phyloP scores from a whole-genome alignment of 2,113 vertebrate species.

The Nesogale talazaci region DNA sequence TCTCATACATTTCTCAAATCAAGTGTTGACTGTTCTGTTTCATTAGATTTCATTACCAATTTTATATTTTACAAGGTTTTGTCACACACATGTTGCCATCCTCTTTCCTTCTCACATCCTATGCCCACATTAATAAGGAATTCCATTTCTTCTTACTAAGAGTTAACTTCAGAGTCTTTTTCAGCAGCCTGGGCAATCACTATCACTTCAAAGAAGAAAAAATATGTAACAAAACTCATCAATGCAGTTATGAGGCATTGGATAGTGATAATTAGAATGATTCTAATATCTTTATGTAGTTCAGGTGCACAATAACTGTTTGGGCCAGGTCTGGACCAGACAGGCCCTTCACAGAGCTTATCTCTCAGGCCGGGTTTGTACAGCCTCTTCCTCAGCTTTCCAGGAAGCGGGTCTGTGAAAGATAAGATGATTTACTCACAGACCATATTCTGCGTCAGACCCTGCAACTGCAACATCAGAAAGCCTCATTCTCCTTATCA shows the following conservation, averaged over 20 bases:
- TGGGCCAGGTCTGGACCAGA: no score
- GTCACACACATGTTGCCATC: constrained; percentile 9
- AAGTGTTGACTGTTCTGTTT: constrained; percentile 21
- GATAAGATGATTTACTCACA: no score
- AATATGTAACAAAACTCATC: constrained; percentile 19
- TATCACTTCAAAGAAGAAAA: constrained; percentile 29
- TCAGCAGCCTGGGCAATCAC: constrained; percentile 17
- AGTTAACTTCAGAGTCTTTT: constrained; percentile 23
- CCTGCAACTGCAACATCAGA: no score
- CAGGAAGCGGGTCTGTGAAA: no score
- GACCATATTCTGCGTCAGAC: no score
- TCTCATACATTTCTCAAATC: constrained; percentile 18
- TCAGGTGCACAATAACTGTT: constrained; percentile 24
- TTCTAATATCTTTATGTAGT: constrained; percentile 3
- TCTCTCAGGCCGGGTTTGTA: no score
- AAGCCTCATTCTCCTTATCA: no score
- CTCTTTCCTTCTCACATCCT: not conserved
- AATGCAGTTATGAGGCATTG: not conserved
- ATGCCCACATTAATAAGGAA: constrained; percentile 2
- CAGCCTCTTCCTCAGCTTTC: no score
- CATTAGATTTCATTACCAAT: constrained; percentile 43
- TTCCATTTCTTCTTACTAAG: constrained; percentile 44
- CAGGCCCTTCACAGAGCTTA: no score
- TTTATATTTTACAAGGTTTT: constrained; percentile 33
- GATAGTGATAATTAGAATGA: not conserved